Evolutionary conservation across 2,797 vertebrate genomes (phyloP).

Genomic region (Eurystomus glaucurus): DNA sequence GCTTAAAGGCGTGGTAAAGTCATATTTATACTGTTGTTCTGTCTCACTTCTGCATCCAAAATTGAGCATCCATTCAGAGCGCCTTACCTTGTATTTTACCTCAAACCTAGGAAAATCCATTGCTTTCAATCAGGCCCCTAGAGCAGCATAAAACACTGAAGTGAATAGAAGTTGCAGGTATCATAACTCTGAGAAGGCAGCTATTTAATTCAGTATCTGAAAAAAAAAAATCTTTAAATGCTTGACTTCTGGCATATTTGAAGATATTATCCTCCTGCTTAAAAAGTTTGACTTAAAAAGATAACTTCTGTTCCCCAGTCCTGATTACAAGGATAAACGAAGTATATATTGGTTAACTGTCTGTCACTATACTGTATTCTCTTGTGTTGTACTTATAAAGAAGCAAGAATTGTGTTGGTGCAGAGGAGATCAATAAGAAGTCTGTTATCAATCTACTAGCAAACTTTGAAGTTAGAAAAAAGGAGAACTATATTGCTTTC

Average conservation of each 20-base stretch:
- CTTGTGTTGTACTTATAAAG: slow-evolving; percentile 53
- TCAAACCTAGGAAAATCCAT: neutral
- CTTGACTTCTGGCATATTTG: neutral
- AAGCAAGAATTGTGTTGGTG: slow-evolving; percentile 38
- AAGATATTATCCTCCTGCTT: neutral
- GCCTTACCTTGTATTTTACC: neutral
- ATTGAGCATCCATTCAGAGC: rapidly evolving
- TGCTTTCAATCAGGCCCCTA: neutral
- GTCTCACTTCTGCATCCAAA: neutral
- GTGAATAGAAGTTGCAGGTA: neutral
- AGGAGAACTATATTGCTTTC: slow-evolving; percentile 58
- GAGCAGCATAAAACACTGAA: neutral
- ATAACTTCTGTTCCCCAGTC: neutral
- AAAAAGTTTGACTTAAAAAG: neutral
- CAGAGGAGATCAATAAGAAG: slow-evolving; percentile 64
- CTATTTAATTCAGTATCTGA: neutral
- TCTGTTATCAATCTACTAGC: slow-evolving; percentile 64
- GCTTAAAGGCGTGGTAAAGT: neutral
- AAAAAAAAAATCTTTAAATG: neutral
- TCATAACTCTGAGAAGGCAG: neutral
- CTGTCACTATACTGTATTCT: slow-evolving; percentile 33
- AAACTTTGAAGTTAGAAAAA: slow-evolving; percentile 67
- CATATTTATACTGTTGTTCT: neutral
- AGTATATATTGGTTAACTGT: slow-evolving; percentile 42
- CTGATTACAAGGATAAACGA: slow-evolving; percentile 13